Percentiles rank a stretch among this genome's conserved stretches.
phyloP scores from a whole-genome alignment of 2,113 vertebrate genomes.

The Carettochelys insculpta region DNA sequence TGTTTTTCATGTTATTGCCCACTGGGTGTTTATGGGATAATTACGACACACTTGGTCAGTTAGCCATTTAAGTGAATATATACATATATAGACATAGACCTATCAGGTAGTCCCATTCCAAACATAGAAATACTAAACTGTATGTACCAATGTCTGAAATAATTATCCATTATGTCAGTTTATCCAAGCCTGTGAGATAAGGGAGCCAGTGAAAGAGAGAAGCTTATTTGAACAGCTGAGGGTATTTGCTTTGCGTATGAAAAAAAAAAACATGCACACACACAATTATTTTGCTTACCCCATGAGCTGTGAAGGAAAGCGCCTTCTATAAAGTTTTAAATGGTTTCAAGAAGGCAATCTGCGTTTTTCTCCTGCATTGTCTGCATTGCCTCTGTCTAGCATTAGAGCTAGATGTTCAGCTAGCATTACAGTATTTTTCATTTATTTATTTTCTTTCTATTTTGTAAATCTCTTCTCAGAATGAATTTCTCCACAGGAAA shows the following conservation, averaged over 20 bases:
- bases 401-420: not conserved
- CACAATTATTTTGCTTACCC: not conserved
- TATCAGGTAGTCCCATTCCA: not conserved
- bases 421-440: not conserved
- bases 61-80: not conserved
- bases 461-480: not conserved
- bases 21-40: not conserved
- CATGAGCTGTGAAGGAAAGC: not conserved
- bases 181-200: not conserved
- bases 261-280: not conserved
- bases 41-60: not conserved
- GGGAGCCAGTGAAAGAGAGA: not conserved
- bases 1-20: not conserved
- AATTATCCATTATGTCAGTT: not conserved
- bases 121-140: not conserved
- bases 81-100: not conserved
- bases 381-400: not conserved
- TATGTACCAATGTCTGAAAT: not conserved
- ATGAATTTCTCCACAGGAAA: not conserved
- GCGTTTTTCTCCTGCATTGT: not conserved
- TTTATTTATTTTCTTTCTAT: constrained; percentile 6
- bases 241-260: not conserved
- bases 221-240: not conserved
- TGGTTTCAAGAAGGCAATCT: not conserved
- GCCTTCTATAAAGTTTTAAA: not conserved